Conservation (phyloP, 2,888 invertebrate species). For the Apoda limacodes region DNA sequence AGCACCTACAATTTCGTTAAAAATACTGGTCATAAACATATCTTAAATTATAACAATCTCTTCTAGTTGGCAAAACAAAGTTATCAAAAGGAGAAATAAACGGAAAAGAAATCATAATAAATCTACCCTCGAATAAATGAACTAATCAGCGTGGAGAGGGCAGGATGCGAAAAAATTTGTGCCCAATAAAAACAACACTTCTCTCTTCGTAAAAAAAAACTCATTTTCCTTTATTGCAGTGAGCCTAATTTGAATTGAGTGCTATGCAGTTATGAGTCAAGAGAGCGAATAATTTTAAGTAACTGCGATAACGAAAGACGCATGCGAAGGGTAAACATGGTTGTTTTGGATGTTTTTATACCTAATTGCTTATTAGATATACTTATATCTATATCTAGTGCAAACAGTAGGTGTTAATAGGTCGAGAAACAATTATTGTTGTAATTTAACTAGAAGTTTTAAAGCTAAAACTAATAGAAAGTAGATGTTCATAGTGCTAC, state of each 20-base stretch:
- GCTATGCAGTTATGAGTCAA: constrained; percentile 66
- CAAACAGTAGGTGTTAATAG: too few relatives aligned
- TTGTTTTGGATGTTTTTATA: too few relatives aligned
- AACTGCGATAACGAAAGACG: too few relatives aligned
- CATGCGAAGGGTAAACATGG: too few relatives aligned
- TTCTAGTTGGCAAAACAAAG: constrained; percentile 22
- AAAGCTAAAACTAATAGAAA: too few relatives aligned
- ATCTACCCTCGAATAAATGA: constrained; percentile 54
- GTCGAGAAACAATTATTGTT: too few relatives aligned
- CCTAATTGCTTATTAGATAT: too few relatives aligned
- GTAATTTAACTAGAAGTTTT: too few relatives aligned
- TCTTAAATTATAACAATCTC: constrained; percentile 8
- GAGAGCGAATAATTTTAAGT: constrained; percentile 64
- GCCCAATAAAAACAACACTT: constrained; percentile 63
- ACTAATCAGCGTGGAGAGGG: constrained; percentile 50
- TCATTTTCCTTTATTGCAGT: constrained; percentile 66
- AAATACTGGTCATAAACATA: too few relatives aligned
- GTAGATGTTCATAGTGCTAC: too few relatives aligned
- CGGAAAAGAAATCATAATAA: constrained; percentile 56
- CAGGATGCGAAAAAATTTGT: constrained; percentile 38
- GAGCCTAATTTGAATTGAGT: constrained; percentile 66
- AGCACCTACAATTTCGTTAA: too few relatives aligned
- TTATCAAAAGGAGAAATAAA: constrained; percentile 33
- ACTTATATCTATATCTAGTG: too few relatives aligned
- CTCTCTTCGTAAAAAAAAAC: constrained; percentile 59